phyloP scores from a whole-genome alignment of 2,888 invertebrate genomes.

The Priocnemis perturbator region DNA sequence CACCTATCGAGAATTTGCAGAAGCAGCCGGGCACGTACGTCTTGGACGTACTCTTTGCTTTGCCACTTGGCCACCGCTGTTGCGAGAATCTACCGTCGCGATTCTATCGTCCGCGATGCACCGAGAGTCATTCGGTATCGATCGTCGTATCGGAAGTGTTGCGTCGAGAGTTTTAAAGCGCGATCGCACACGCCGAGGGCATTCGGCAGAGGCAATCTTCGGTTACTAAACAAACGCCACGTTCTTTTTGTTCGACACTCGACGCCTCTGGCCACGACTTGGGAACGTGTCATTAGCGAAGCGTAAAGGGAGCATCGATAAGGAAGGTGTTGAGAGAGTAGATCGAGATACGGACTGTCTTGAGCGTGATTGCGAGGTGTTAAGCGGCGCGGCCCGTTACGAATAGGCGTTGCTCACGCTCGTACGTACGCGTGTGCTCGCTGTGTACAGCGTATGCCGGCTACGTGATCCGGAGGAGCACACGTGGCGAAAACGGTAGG shows the following conservation, averaged over 20 bases:
- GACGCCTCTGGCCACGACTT: slow-evolving; percentile 38
- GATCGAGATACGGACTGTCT: slow-evolving; percentile 64
- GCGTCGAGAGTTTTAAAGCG: not conserved
- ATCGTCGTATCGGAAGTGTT: no score
- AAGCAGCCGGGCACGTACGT: no score
- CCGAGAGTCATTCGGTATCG: no score
- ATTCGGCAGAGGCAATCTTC: slow-evolving; percentile 53
- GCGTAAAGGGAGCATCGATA: slow-evolving; percentile 65
- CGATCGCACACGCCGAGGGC: slow-evolving; percentile 10
- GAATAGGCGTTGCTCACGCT: slow-evolving; percentile 34
- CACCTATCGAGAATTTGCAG: no score
- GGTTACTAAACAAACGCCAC: slow-evolving; percentile 70
- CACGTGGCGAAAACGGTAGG: slow-evolving; percentile 38
- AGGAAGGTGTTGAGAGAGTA: slow-evolving; percentile 73
- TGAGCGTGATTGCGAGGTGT: slow-evolving; percentile 64
- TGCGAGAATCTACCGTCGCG: no score
- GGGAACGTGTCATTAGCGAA: slow-evolving; percentile 71
- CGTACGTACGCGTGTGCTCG: not conserved
- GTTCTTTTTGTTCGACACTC: slow-evolving; percentile 18
- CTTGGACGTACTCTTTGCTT: no score
- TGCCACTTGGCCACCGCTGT: no score
- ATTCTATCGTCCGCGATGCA: no score
- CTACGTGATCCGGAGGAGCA: not conserved
- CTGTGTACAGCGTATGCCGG: no score
- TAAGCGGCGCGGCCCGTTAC: slow-evolving; percentile 50